phyloP scores from a whole-genome alignment of 1,140 invertebrate species.

The Leptopilina boulardi region DNA sequence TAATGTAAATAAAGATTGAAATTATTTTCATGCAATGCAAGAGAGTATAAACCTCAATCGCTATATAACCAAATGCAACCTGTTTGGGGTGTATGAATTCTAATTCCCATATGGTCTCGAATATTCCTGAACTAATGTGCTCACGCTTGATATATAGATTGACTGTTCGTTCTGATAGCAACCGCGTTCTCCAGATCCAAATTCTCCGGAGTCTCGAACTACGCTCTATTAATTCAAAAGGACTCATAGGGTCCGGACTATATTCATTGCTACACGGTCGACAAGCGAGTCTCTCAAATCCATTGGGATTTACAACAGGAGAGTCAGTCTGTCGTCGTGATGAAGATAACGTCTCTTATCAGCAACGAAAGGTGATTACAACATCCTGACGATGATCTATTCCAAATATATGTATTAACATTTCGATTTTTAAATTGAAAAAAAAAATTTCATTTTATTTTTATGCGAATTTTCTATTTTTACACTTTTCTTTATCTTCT shows the following conservation, averaged over 20 bases:
- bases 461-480: no score
- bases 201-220: slow-evolving; percentile 54
- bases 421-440: no score
- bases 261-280: slow-evolving; percentile 62
- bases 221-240: slow-evolving; percentile 63
- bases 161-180: slow-evolving; percentile 26
- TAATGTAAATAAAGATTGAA: no score
- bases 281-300: slow-evolving; percentile 58
- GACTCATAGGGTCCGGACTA: slow-evolving; percentile 57
- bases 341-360: slow-evolving; percentile 29
- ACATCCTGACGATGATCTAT: slow-evolving; percentile 34
- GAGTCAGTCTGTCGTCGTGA: slow-evolving; percentile 47
- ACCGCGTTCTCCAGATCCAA: slow-evolving; percentile 43
- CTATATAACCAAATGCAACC: slow-evolving; percentile 21
- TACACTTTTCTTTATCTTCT: no score
- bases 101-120: slow-evolving; percentile 6
- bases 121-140: slow-evolving; percentile 33
- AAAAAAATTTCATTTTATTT: no score
- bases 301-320: slow-evolving; percentile 48
- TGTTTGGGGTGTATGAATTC: slow-evolving; percentile 25
- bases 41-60: slow-evolving; percentile 13
- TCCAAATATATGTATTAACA: no score
- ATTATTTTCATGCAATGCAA: slow-evolving; percentile 3
- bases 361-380: slow-evolving; percentile 36
- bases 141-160: slow-evolving; percentile 28